Evolutionary conservation across 2,797 vertebrate genomes (phyloP).

Genomic region (Acanthurus tractus): DNA sequence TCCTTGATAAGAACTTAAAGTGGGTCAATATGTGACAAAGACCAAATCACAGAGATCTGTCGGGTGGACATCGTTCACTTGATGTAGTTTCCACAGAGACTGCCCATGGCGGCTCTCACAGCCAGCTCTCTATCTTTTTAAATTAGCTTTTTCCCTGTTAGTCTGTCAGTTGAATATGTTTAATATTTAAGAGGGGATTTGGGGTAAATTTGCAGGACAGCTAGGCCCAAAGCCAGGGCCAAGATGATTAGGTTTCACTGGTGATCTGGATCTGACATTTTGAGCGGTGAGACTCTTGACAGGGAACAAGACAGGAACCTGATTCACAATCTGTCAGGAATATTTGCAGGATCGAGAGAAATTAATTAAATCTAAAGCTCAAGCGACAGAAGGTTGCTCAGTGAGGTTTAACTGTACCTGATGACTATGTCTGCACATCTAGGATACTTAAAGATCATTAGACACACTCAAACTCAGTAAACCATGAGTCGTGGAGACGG

Average conservation of each 20-base stretch:
- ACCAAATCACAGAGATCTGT: constrained; percentile 22
- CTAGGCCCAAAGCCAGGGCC: constrained; percentile 42
- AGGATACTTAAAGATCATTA: constrained; percentile 57
- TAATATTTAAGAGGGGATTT: constrained; percentile 69
- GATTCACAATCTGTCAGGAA: constrained; percentile 23
- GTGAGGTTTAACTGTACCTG: constrained; percentile 20
- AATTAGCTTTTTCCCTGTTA: constrained; percentile 59
- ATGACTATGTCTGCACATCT: constrained; percentile 15
- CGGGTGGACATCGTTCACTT: constrained; percentile 36
- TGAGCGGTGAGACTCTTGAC: constrained; percentile 32
- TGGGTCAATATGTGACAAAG: constrained; percentile 1
- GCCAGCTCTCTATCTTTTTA: constrained; percentile 48
- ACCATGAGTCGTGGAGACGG: constrained; percentile 34
- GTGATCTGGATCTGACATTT: constrained; percentile 45
- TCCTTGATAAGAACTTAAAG: neutral
- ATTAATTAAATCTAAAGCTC: constrained; percentile 38
- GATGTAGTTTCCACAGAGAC: constrained; percentile 32
- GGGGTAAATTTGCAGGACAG: constrained; percentile 56
- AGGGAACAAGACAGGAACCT: constrained; percentile 42
- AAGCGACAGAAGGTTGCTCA: constrained; percentile 22
- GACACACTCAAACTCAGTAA: constrained; percentile 44
- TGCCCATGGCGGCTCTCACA: constrained; percentile 43
- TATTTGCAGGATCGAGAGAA: constrained; percentile 32
- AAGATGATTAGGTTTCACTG: constrained; percentile 50
- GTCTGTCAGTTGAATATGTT: constrained; percentile 58